Conservation (phyloP, 1,140 invertebrate species). For the Panonychus citri region DNA sequence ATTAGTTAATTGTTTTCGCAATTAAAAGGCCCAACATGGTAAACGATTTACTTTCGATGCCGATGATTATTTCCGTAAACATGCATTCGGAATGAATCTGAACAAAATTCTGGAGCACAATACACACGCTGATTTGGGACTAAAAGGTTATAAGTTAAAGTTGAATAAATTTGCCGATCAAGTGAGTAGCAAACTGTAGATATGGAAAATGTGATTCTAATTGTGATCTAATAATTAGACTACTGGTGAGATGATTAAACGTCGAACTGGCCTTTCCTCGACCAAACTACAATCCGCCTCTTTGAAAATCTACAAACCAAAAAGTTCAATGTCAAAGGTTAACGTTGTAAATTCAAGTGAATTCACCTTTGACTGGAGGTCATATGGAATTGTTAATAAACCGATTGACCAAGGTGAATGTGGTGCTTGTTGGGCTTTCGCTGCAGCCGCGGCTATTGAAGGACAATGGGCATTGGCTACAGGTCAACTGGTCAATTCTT, state of each 20-base stretch:
- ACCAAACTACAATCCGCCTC: not conserved
- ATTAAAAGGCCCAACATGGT: slow-evolving; percentile 36
- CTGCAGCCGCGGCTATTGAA: slow-evolving; percentile 27
- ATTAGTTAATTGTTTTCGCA: no score
- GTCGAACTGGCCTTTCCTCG: not conserved
- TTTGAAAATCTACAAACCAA: not conserved
- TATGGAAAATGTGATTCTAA: no score
- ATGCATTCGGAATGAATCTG: slow-evolving; percentile 64
- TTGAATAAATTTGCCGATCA: not conserved
- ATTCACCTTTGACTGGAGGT: not conserved
- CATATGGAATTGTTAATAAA: not conserved
- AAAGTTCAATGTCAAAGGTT: not conserved
- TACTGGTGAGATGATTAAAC: not conserved
- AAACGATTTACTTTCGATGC: slow-evolving; percentile 26
- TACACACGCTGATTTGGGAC: not conserved
- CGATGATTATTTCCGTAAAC: slow-evolving; percentile 58
- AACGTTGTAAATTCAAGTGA: not conserved
- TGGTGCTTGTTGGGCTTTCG: slow-evolving; percentile 22
- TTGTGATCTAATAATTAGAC: not conserved
- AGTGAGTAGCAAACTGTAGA: not conserved
- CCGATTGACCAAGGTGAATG: slow-evolving; percentile 16
- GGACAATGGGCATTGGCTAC: slow-evolving; percentile 29
- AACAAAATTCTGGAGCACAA: slow-evolving; percentile 38
- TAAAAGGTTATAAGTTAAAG: not conserved
- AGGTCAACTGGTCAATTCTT: slow-evolving; percentile 37